phyloP scores from a whole-genome alignment of 2,797 vertebrate genomes.

The Microtus agrestis region DNA sequence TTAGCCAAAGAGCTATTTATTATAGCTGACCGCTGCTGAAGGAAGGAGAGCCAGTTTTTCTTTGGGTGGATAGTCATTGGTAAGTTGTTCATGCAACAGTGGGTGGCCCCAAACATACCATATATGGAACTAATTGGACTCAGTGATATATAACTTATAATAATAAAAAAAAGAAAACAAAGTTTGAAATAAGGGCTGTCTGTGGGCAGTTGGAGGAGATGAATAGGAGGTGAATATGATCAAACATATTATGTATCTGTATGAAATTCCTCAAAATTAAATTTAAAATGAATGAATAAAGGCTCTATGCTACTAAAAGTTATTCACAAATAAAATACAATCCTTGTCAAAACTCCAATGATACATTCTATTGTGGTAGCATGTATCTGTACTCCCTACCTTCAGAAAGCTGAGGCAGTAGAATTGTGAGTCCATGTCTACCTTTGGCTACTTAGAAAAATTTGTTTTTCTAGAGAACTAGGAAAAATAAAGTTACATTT shows the following conservation, averaged over 20 bases:
- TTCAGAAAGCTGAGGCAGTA: too few species aligned
- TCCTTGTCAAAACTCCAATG: background rate
- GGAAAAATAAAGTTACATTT: background rate
- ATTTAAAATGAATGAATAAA: background rate
- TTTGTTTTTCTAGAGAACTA: background rate
- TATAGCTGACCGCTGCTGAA: background rate
- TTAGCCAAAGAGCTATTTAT: background rate
- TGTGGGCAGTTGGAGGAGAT: background rate
- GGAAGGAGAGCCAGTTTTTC: background rate
- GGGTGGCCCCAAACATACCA: background rate
- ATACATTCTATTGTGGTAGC: background rate
- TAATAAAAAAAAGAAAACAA: background rate
- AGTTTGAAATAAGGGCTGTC: background rate
- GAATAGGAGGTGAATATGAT: background rate
- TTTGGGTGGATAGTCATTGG: background rate
- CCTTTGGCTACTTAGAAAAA: background rate
- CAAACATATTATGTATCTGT: background rate
- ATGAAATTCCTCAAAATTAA: background rate
- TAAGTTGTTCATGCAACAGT: background rate
- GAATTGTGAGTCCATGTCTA: background rate
- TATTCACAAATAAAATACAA: background rate
- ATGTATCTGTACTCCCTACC: background rate
- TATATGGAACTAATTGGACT: background rate
- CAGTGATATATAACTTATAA: background rate
- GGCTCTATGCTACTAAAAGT: background rate